Base-by-base conservation (phyloP, 1,140 invertebrate genomes). In the Pectinophora gossypiella region DNA sequence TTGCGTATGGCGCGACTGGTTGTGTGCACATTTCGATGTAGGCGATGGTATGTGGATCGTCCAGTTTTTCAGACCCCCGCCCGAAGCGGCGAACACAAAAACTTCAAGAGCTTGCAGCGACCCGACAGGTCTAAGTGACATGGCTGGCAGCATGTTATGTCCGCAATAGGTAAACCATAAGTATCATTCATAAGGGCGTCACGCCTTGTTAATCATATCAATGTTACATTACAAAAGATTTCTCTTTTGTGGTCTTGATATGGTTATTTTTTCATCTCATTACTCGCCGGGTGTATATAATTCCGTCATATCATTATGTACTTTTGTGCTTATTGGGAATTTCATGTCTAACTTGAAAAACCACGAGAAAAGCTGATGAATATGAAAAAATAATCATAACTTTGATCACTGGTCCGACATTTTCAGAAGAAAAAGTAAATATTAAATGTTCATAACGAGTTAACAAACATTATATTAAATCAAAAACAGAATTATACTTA, bases 31-130 rank as follows among this genome's bases (percentile, higher is more conserved):
- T 69, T 76, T 75, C 77, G 76, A 74, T 84, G 79, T 87, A 84
- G 84, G 84, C 84, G 81, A 76, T 85, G 81, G 84, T 87, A 78
- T 87, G 84, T 87, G 84, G 84, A 87, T 85, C 84, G 84, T 87
- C 84, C 79, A 87, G 84, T 87, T 85, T 87, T 87, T 87, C 81
- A 85, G 84, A 85, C 63, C 81, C 67, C 71, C 76, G 76, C 79
- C 81, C 71, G 79, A 72, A 62, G 78, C 80, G 81, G 84, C 76
- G 72, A 71, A 78, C 65, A 65, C 73, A 76, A 73, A 77, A 77
- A 68, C 76, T 58, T 59, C 76, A 72, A 79, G 79, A 76, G 71
- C n/a, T 63, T 59, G 76, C 74, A 61, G 80, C 67, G 66, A 76
- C 72, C 69, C 70, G 76, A 82, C 80, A 74, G 77, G 76, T 83